phyloP scores from a whole-genome alignment of 2,113 vertebrate genomes.

The Sprattus sprattus region DNA sequence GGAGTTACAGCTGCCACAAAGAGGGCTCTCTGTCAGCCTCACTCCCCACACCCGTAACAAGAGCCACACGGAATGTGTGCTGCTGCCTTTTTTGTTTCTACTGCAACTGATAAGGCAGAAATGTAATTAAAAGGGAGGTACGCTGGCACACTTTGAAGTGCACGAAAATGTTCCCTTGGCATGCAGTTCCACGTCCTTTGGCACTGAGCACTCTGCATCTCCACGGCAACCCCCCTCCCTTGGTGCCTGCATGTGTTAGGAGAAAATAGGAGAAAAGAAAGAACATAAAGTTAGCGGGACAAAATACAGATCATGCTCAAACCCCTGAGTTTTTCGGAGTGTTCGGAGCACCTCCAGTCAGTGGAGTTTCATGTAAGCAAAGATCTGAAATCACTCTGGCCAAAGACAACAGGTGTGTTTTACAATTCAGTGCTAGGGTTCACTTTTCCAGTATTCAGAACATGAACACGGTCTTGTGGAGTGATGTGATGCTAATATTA shows the following conservation, averaged over 20 bases:
- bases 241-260: too few relatives aligned
- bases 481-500: too few relatives aligned
- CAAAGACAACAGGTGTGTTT: too few relatives aligned
- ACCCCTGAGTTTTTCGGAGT: too few relatives aligned
- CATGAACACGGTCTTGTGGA: too few relatives aligned
- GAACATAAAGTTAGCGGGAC: background rate
- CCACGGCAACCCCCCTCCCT: too few relatives aligned
- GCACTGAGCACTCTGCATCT: background rate
- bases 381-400: too few relatives aligned
- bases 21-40: slow-evolving; percentile 60
- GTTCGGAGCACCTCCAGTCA: too few relatives aligned
- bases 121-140: slow-evolving; percentile 66
- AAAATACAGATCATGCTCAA: background rate
- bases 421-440: too few relatives aligned
- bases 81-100: slow-evolving; percentile 30
- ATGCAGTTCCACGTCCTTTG: slow-evolving; percentile 35
- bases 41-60: slow-evolving; percentile 55
- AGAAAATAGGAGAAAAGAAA: background rate
- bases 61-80: slow-evolving; percentile 62
- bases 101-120: slow-evolving; percentile 55
- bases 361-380: too few relatives aligned
- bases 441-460: too few relatives aligned
- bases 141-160: slow-evolving; percentile 55
- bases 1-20: slow-evolving; percentile 58
- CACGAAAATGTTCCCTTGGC: slow-evolving; percentile 45